Base-by-base conservation (phyloP, 2,888 invertebrate genomes). In the Rhamphomyia laevipes region DNA sequence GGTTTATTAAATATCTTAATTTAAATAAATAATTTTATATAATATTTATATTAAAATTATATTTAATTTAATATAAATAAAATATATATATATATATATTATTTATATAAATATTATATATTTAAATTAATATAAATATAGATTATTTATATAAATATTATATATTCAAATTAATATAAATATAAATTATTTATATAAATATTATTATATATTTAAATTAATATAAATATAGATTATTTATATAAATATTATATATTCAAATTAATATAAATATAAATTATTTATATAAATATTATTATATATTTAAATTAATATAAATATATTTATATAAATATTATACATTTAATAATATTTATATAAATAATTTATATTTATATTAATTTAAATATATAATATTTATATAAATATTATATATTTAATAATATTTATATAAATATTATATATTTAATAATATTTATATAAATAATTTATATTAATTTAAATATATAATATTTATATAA, bases 381-480 rank as follows among this genome's bases (percentile, higher is more conserved):
- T n/a, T n/a, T n/a, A n/a, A n/a, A 44, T 49, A 43, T 37, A 40
- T 15, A 27, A 18, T 37, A 46, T 51, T 50, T 42, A 23, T 45
- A 43, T 23, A 48, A 15, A 18, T 35, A 46, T 17, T 70, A 70
- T 71, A 69, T 72, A 41, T 42, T 47, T 47, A 46, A 46, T n/a
- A n/a, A n/a, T n/a, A n/a, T n/a, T n/a, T n/a, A n/a, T n/a, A n/a
- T n/a, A n/a, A n/a, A n/a, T n/a, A n/a, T n/a, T n/a, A n/a, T n/a
- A n/a, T n/a, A n/a, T n/a, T n/a, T n/a, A n/a, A n/a, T n/a, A n/a
- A n/a, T n/a, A n/a, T n/a, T n/a, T n/a, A n/a, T n/a, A n/a, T n/a
- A n/a, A n/a, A n/a, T n/a, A n/a, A n/a, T n/a, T n/a, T n/a, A n/a
- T n/a, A n/a, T n/a, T n/a, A n/a, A n/a, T n/a, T n/a, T n/a, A n/a